These are phyloP conservation scores for Oreocharis arfaki DNA, from an alignment of 2,113 vertebrate species.

Conservation along the genomic window DNA sequence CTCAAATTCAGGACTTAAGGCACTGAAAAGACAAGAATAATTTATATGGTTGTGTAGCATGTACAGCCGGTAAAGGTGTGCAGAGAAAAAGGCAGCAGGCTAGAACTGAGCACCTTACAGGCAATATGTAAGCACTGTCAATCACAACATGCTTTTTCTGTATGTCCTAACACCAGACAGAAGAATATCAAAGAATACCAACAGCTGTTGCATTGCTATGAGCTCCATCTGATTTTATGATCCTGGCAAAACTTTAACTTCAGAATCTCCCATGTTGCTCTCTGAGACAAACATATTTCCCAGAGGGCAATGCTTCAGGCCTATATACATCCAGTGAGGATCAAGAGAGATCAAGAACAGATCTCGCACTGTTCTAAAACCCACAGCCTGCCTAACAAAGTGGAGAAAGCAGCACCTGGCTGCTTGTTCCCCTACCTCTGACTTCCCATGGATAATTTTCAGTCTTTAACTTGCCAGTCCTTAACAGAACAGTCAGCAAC, in stretches of 20 bases:
- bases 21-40: neutral
- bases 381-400: neutral
- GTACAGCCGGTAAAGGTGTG: neutral
- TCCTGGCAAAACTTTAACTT: neutral
- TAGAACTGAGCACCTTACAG: neutral
- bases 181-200: neutral
- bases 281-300: neutral
- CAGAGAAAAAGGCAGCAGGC: neutral
- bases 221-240: neutral
- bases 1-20: neutral
- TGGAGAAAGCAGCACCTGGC: neutral
- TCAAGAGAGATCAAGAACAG: neutral
- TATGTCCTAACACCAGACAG: neutral
- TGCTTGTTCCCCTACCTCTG: neutral
- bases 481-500: neutral
- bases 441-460: neutral
- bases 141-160: neutral
- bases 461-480: neutral
- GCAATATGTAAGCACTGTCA: neutral
- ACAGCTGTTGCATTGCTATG: neutral
- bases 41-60: neutral
- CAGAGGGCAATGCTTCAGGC: neutral
- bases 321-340: neutral
- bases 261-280: neutral
- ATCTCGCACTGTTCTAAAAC: neutral